Conservation (phyloP, 2,797 vertebrate genomes). For the Peromyscus nudipes region DNA sequence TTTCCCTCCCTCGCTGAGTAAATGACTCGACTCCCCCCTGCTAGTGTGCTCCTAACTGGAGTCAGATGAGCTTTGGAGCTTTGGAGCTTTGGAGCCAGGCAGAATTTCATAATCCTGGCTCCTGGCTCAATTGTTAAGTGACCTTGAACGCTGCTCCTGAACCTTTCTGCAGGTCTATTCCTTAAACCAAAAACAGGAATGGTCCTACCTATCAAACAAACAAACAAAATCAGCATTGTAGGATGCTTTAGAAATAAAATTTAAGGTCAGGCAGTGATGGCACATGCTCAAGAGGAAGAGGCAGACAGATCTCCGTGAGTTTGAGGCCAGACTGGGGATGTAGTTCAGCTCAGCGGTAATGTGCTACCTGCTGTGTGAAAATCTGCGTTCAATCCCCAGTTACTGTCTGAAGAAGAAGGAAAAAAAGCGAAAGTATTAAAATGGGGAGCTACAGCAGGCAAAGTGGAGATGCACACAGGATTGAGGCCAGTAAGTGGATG, state of each 20-base stretch:
- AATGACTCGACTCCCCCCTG: background rate
- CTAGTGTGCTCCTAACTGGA: background rate
- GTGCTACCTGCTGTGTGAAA: background rate
- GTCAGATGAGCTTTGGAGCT: constrained; percentile 16
- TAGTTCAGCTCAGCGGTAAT: background rate
- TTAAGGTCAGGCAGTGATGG: background rate
- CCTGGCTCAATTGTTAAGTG: background rate
- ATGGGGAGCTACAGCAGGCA: background rate
- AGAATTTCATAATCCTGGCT: constrained; percentile 29
- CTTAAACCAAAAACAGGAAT: constrained; percentile 19
- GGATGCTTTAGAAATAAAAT: constrained; percentile 44
- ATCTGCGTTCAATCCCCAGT: background rate
- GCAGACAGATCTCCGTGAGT: background rate
- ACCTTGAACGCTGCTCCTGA: background rate
- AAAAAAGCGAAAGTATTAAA: background rate
- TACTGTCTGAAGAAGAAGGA: background rate
- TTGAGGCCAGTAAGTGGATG: too few species aligned
- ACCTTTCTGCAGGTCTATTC: background rate
- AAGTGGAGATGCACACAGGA: background rate
- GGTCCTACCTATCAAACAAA: background rate
- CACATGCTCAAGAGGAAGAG: background rate
- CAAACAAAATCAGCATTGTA: background rate
- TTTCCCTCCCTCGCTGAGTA: background rate
- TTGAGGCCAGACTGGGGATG: background rate
- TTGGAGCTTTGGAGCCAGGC: background rate